phyloP scores from a whole-genome alignment of 37 sponge, comb jelly and placozoan genomes.

The Diacarnus erythraeanus region DNA sequence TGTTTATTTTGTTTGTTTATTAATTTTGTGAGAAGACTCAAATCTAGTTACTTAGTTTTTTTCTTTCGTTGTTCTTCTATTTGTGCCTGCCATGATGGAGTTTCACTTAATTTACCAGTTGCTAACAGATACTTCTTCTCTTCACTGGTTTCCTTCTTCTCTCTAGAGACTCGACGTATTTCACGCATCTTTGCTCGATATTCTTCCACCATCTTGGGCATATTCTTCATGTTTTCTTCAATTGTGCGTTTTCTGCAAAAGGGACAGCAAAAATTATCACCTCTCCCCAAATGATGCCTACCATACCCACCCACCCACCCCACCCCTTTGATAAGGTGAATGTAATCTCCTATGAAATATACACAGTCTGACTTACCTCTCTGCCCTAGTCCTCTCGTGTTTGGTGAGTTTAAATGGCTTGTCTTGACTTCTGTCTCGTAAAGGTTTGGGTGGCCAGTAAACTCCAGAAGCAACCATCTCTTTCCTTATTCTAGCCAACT shows the following conservation, averaged over 20 bases:
- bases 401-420: slow-evolving; percentile 70
- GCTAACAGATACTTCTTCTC: slow-evolving; percentile 67
- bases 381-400: slow-evolving; percentile 68
- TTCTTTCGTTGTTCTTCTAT: slow-evolving; percentile 25
- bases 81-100: slow-evolving; percentile 57
- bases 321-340: neutral
- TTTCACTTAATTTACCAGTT: slow-evolving; percentile 56
- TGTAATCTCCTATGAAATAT: neutral
- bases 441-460: slow-evolving; percentile 81
- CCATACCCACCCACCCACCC: too few species aligned
- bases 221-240: slow-evolving; percentile 84
- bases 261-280: too few species aligned
- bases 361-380: slow-evolving; percentile 49
- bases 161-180: slow-evolving; percentile 26
- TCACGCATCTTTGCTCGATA: slow-evolving; percentile 59
- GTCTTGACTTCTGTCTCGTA: slow-evolving; percentile 70
- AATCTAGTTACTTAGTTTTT: neutral
- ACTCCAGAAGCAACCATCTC: slow-evolving; percentile 56
- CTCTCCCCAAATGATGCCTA: too few species aligned
- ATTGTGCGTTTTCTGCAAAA: slow-evolving; percentile 55
- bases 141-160: slow-evolving; percentile 53
- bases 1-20: too few species aligned
- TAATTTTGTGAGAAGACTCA: too few species aligned
- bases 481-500: slow-evolving; percentile 51
- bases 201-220: slow-evolving; percentile 90